These are phyloP conservation scores for Colaptes auratus DNA, from an alignment of 2,113 vertebrate species.

Conservation along the genomic window DNA sequence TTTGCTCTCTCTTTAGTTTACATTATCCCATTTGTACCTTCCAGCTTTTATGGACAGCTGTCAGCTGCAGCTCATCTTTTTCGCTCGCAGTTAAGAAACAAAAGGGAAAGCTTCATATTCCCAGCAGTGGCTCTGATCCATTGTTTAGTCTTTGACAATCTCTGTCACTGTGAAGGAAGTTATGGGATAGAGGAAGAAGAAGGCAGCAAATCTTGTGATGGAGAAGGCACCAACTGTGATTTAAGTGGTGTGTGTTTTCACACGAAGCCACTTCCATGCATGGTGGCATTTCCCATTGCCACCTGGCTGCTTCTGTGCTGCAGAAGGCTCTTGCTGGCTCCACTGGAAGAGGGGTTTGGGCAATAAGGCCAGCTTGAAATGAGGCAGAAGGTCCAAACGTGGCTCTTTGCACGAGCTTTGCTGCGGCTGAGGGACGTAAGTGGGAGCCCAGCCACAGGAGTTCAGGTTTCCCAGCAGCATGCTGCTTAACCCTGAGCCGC, in stretches of 20 bases:
- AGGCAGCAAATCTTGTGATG: background rate
- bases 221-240: background rate
- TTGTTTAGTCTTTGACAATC: slow-evolving; percentile 78
- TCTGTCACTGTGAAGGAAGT: slow-evolving; percentile 60
- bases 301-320: background rate
- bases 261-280: background rate
- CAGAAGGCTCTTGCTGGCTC: background rate
- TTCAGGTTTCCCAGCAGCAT: background rate
- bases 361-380: background rate
- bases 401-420: background rate
- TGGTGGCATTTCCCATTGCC: background rate
- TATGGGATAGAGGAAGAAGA: background rate
- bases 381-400: background rate
- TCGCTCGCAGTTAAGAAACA: slow-evolving; percentile 10
- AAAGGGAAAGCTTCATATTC: slow-evolving; percentile 34
- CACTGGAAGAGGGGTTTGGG: background rate
- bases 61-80: slow-evolving; percentile 73
- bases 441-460: background rate
- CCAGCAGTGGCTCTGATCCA: background rate
- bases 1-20: slow-evolving; percentile 82
- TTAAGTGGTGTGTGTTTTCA: background rate
- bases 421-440: background rate
- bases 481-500: background rate
- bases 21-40: slow-evolving; percentile 75
- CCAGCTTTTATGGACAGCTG: slow-evolving; percentile 83